phyloP scores from a whole-genome alignment of 2,888 invertebrate genomes.

The Drosophila prostipennis region DNA sequence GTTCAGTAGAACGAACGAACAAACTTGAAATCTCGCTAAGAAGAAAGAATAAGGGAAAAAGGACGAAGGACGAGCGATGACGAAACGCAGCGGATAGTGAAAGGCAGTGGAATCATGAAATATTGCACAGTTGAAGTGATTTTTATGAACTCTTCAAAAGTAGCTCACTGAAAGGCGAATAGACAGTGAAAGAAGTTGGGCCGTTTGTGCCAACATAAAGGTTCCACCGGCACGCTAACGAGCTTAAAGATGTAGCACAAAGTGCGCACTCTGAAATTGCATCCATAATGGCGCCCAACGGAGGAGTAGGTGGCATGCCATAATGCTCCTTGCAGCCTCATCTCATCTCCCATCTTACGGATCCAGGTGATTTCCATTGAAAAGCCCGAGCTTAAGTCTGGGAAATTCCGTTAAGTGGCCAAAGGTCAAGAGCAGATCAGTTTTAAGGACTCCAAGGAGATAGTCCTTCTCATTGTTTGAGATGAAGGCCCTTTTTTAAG shows the following conservation, averaged over 20 bases:
- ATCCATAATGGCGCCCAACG: conserved; percentile 9
- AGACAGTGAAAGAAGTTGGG: conserved; percentile 11
- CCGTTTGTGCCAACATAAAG: conserved; percentile 23
- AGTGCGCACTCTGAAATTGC: conserved; percentile 50
- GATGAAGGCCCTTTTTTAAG: not conserved
- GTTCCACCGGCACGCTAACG: conserved; percentile 51
- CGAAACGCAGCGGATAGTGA: conserved; percentile 2
- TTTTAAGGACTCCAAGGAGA: not conserved
- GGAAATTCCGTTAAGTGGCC: conserved; percentile 1
- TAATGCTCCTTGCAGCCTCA: not conserved
- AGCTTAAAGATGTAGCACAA: conserved; percentile 64
- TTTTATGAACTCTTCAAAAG: conserved; percentile 75
- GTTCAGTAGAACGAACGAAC: conserved; percentile 65
- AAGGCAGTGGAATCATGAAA: conserved; percentile 64
- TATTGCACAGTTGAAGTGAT: conserved; percentile 78
- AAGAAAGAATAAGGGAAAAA: conserved; percentile 3
- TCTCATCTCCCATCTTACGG: not conserved
- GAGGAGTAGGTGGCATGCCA: not conserved
- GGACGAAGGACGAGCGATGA: not conserved
- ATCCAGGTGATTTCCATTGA: conserved; percentile 2
- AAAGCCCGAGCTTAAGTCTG: not conserved
- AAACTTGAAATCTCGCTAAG: conserved; percentile 55
- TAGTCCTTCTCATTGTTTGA: too few relatives aligned
- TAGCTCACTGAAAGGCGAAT: conserved; percentile 31
- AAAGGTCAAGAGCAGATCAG: conserved; percentile 21